phyloP scores from a whole-genome alignment of 2,888 invertebrate genomes.

The Pyralis farinalis region DNA sequence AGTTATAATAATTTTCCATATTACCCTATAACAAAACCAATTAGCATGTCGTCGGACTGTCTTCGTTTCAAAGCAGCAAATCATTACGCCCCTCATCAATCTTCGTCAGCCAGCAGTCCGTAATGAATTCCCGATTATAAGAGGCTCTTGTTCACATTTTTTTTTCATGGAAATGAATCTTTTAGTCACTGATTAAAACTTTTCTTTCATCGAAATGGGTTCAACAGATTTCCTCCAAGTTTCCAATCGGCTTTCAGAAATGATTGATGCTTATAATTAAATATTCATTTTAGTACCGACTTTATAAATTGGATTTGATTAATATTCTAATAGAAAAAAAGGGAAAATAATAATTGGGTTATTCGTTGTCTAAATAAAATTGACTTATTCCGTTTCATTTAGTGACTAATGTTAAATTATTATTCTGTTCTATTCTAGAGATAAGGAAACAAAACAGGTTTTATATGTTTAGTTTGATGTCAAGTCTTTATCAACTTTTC shows the following conservation, averaged over 20 bases:
- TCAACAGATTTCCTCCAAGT: constrained; percentile 12
- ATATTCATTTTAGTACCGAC: constrained; percentile 1
- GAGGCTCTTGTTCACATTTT: constrained; percentile 22
- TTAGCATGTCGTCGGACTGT: constrained; percentile 21
- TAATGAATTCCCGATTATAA: constrained; percentile 24
- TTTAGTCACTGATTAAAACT: constrained; percentile 24
- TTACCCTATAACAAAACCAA: constrained; percentile 24
- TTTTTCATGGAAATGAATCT: constrained; percentile 14
- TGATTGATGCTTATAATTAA: constrained; percentile 13
- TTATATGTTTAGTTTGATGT: too few relatives aligned
- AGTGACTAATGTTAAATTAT: too few relatives aligned
- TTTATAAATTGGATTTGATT: too few relatives aligned
- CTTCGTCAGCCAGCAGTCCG: constrained; percentile 20
- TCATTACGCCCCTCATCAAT: constrained; percentile 30
- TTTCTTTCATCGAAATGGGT: constrained; percentile 16
- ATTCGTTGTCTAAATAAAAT: too few relatives aligned
- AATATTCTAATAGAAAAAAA: neutral
- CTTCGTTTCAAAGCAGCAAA: constrained; percentile 22
- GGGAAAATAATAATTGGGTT: too few relatives aligned
- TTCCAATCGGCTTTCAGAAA: constrained; percentile 8
- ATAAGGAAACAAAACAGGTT: too few relatives aligned
- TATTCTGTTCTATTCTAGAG: too few relatives aligned
- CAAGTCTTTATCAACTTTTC: too few relatives aligned
- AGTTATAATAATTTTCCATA: neutral
- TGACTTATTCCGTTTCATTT: too few relatives aligned